Evolutionary conservation across 2,888 invertebrate genomes (phyloP).

Genomic region (Alviniconcha strummeri): DNA sequence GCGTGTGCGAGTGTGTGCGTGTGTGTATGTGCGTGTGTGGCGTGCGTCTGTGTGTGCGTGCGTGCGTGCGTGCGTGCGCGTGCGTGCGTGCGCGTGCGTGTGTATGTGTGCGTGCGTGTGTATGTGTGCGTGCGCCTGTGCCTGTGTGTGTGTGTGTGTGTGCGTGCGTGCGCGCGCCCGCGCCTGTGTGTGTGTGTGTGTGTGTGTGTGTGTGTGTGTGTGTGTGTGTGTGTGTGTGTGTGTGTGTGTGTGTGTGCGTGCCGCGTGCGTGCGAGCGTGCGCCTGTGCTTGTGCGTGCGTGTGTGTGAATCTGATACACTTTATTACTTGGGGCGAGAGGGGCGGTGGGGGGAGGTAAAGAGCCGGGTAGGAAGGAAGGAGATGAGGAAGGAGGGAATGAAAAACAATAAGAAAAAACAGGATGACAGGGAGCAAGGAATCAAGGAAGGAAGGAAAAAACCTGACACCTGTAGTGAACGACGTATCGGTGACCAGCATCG

Average conservation of each 20-base stretch:
- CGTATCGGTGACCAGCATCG: too few species aligned
- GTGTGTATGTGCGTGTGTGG: not conserved
- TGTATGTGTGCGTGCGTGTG: slow-evolving; percentile 18
- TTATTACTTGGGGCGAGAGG: too few species aligned
- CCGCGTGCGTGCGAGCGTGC: slow-evolving; percentile 9
- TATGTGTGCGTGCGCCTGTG: slow-evolving; percentile 6
- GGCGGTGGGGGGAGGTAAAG: too few species aligned
- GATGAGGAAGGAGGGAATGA: too few species aligned
- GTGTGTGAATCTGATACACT: slow-evolving; percentile 4
- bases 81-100: slow-evolving; percentile 8
- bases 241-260: slow-evolving; percentile 18
- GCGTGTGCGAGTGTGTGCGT: not conserved
- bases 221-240: not conserved
- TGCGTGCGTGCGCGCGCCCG: slow-evolving; percentile 7
- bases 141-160: slow-evolving; percentile 12
- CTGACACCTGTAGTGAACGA: too few species aligned
- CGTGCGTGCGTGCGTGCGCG: not conserved
- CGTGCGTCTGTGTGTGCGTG: slow-evolving; percentile 4
- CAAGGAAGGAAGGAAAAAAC: too few species aligned
- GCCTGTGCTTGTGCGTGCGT: slow-evolving; percentile 2
- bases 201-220: slow-evolving; percentile 12
- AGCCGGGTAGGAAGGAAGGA: too few species aligned
- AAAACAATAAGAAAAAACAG: too few species aligned
- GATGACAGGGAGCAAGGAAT: too few species aligned
- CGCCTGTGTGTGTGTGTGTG: slow-evolving; percentile 22